Percentiles rank a stretch among this genome's conserved stretches.
Evolutionary conservation across 2,888 invertebrate species (phyloP).

Genomic region (Sarcophaga rosellei): DNA sequence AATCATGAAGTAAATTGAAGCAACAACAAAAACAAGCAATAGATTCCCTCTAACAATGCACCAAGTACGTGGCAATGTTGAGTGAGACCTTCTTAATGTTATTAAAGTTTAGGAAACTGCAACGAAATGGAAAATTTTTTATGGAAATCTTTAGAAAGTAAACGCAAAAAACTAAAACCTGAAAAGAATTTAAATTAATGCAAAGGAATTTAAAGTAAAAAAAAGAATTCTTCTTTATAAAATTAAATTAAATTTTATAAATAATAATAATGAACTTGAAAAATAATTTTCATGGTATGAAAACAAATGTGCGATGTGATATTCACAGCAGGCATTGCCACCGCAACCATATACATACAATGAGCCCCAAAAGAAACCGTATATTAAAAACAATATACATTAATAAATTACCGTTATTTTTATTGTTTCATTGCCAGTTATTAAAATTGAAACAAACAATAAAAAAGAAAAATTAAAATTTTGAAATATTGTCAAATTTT

Average conservation of each 20-base stretch:
- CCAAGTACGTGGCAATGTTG: slow-evolving; percentile 45
- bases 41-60: slow-evolving; percentile 7
- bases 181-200: slow-evolving; percentile 13
- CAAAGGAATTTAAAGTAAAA: neutral
- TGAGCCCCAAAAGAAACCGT: too few relatives aligned
- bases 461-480: too few relatives aligned
- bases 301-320: too few relatives aligned
- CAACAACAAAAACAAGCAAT: slow-evolving; percentile 37
- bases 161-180: neutral
- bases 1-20: slow-evolving; percentile 14
- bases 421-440: too few relatives aligned
- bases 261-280: too few relatives aligned
- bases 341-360: too few relatives aligned
- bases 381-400: too few relatives aligned
- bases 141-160: slow-evolving; percentile 31
- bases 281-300: too few relatives aligned
- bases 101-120: slow-evolving; percentile 13
- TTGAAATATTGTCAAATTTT: too few relatives aligned
- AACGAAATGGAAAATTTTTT: neutral
- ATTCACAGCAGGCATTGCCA: too few relatives aligned
- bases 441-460: too few relatives aligned
- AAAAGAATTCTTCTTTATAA: slow-evolving; percentile 14
- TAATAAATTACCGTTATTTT: too few relatives aligned
- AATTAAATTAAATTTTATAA: neutral
- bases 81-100: slow-evolving; percentile 11